phyloP scores from a whole-genome alignment of 2,888 invertebrate genomes.

The Pogonocherus hispidulus region DNA sequence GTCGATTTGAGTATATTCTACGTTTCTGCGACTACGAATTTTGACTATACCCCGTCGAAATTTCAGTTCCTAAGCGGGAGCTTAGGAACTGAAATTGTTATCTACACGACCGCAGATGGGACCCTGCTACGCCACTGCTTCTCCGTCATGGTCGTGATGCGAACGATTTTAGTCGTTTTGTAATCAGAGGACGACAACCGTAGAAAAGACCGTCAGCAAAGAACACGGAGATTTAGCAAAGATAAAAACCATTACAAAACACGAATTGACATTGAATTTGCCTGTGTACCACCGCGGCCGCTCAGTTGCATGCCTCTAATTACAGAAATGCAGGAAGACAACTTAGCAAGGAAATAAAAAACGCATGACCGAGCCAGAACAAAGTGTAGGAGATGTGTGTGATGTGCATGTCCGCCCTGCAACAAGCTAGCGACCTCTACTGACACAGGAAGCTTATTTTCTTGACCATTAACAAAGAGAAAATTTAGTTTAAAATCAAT shows the following conservation, averaged over 20 bases:
- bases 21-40: too few relatives aligned
- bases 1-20: too few relatives aligned
- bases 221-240: slow-evolving; percentile 46
- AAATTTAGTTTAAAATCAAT: not conserved
- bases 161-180: slow-evolving; percentile 47
- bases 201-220: slow-evolving; percentile 48
- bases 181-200: slow-evolving; percentile 49
- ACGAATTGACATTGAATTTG: slow-evolving; percentile 49
- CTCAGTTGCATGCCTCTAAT: slow-evolving; percentile 55
- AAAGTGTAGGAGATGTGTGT: slow-evolving; percentile 44
- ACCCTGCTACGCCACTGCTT: not conserved
- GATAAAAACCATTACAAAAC: slow-evolving; percentile 60
- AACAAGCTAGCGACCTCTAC: slow-evolving; percentile 24
- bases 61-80: too few relatives aligned
- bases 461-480: slow-evolving; percentile 24
- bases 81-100: too few relatives aligned
- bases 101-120: not conserved
- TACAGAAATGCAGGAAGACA: slow-evolving; percentile 55
- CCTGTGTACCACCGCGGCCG: slow-evolving; percentile 20
- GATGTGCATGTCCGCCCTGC: slow-evolving; percentile 33
- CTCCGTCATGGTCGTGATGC: slow-evolving; percentile 7
- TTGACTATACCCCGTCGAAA: too few relatives aligned
- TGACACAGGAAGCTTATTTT: slow-evolving; percentile 25
- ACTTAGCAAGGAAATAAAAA: slow-evolving; percentile 54
- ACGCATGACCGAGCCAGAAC: slow-evolving; percentile 58